A percentile compares a stretch with the other conserved stretches of the same genome.
These are phyloP conservation scores for Pediacus dermestoides DNA, from an alignment of 2,888 invertebrate genomes.

Conservation along the genomic window DNA sequence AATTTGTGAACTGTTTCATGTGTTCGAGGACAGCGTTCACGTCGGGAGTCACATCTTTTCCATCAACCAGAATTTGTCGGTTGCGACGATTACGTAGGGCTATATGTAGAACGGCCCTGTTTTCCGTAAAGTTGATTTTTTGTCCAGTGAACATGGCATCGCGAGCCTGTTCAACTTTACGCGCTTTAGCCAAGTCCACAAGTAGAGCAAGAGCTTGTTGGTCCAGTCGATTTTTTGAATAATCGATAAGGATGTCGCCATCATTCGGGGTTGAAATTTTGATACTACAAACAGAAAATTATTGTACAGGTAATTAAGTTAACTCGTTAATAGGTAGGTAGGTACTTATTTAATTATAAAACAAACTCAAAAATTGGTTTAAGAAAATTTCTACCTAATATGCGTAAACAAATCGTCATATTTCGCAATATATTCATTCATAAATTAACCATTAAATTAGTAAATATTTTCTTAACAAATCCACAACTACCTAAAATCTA, in stretches of 20 bases:
- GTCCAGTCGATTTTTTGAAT: conserved; percentile 92
- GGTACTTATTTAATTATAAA: too few species aligned
- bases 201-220: conserved; percentile 71
- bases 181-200: conserved; percentile 74
- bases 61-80: conserved; percentile 75
- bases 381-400: too few species aligned
- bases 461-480: too few species aligned
- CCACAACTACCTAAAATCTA: too few species aligned
- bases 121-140: conserved; percentile 97
- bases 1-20: conserved; percentile 89
- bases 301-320: too few species aligned
- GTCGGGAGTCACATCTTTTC: conserved; percentile 87
- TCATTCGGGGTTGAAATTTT: conserved; percentile 74
- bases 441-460: too few species aligned
- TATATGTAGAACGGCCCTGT: conserved; percentile 90
- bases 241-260: conserved; percentile 91
- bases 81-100: conserved; percentile 87
- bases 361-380: too few species aligned
- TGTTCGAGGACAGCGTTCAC: conserved; percentile 88
- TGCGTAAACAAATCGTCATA: too few species aligned
- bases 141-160: conserved; percentile 91
- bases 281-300: conserved; percentile 62
- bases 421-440: too few species aligned
- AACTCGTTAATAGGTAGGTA: too few species aligned
- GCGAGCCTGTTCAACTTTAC: conserved; percentile 81